Conservation (phyloP, 2,888 invertebrate genomes). For the Diaphora mendica region DNA sequence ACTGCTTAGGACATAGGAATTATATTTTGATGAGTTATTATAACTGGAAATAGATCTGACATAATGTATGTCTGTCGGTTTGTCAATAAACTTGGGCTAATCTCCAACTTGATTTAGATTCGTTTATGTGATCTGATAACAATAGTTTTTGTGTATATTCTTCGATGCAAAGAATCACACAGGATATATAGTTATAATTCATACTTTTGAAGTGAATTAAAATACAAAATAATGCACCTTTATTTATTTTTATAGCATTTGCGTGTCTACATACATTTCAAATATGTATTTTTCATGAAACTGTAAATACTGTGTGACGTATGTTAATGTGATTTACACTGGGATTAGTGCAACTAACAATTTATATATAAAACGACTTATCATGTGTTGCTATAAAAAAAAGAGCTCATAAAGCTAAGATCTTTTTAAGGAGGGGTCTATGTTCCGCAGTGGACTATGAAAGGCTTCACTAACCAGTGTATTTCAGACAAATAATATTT, state of each 20-base stretch:
- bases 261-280: conserved; percentile 17
- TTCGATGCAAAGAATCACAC: neutral
- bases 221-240: conserved; percentile 26
- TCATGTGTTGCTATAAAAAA: neutral
- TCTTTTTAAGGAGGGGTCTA: too few relatives aligned
- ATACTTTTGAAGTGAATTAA: conserved; percentile 11
- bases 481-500: conserved; percentile 19
- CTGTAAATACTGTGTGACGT: conserved; percentile 40
- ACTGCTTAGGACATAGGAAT: neutral
- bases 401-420: neutral
- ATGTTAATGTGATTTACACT: neutral
- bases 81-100: neutral
- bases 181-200: neutral
- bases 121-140: conserved; percentile 14
- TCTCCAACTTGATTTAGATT: neutral
- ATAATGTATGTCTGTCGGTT: neutral
- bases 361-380: neutral
- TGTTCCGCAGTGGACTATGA: too few relatives aligned
- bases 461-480: neutral
- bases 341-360: neutral
- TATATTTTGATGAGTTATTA: neutral
- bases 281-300: conserved; percentile 27
- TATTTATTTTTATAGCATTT: conserved; percentile 24
- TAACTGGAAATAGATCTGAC: neutral
- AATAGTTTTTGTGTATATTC: conserved; percentile 3